These are phyloP conservation scores for Steinernema scapterisci DNA, from an alignment of 2,888 invertebrate species.

Conservation along the genomic window DNA sequence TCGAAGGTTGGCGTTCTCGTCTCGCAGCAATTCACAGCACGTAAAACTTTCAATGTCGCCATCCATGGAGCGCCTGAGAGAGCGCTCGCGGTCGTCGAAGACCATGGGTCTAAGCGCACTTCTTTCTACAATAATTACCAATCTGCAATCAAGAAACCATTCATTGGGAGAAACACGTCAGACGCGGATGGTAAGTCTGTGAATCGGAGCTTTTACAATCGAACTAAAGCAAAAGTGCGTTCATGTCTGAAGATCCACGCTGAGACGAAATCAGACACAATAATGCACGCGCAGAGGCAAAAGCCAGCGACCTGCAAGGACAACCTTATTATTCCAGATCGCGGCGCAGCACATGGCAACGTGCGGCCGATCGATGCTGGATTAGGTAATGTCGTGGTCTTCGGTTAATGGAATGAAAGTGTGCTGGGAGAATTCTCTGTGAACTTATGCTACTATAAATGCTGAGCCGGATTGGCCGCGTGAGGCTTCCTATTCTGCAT, in stretches of 20 bases:
- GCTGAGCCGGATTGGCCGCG: too few species aligned
- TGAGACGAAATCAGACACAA: neutral
- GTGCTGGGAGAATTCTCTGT: too few species aligned
- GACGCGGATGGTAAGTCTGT: neutral
- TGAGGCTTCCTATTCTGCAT: too few species aligned
- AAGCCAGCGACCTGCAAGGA: neutral
- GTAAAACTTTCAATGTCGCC: neutral
- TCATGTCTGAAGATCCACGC: too few species aligned
- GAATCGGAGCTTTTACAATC: too few species aligned
- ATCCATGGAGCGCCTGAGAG: neutral
- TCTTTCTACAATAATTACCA: neutral
- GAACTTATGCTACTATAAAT: too few species aligned
- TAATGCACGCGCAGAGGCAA: neutral
- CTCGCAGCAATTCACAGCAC: neutral
- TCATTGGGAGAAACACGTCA: neutral
- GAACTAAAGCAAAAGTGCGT: too few species aligned
- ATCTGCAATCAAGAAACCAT: constrained; percentile 7
- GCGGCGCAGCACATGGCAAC: too few species aligned
- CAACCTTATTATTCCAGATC: neutral
- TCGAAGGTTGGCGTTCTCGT: constrained; percentile 5
- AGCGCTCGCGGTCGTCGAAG: neutral
- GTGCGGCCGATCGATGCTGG: too few species aligned
- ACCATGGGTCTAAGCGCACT: neutral
- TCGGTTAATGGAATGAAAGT: too few species aligned
- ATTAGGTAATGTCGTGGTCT: too few species aligned